These are phyloP conservation scores for Leuciscus idus DNA, from an alignment of 2,113 vertebrate species.

Conservation along the genomic window DNA sequence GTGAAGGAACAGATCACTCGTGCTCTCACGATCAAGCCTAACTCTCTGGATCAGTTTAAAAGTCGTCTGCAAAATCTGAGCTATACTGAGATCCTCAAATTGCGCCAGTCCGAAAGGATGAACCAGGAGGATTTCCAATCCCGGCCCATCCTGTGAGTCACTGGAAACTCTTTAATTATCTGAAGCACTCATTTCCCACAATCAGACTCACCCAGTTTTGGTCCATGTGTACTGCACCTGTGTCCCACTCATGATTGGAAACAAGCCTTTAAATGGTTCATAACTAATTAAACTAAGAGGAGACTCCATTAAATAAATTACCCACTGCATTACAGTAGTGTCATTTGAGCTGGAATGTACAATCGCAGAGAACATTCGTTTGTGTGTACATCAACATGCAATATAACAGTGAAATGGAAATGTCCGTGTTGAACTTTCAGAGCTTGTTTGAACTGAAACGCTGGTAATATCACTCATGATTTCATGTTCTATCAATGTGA, in stretches of 20 bases:
- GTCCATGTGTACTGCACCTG: constrained; percentile 48
- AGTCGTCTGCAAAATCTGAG: constrained; percentile 98
- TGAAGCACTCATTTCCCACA: not conserved
- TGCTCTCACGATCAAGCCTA: constrained; percentile 96
- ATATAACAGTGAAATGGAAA: constrained; percentile 26
- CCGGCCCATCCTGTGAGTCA: constrained; percentile 94
- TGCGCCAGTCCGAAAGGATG: constrained; percentile 99
- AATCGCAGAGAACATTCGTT: constrained; percentile 29
- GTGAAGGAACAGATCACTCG: constrained; percentile 99
- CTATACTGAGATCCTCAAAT: constrained; percentile 99
- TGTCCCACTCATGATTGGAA: constrained; percentile 48
- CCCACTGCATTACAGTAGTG: constrained; percentile 33
- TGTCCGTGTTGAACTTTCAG: constrained; percentile 25
- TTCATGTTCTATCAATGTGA: not conserved
- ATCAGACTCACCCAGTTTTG: not conserved
- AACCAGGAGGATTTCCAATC: constrained; percentile 99
- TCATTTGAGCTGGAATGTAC: constrained; percentile 34
- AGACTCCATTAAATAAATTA: constrained; percentile 59
- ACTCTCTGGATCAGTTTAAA: constrained; percentile 99
- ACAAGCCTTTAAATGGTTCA: constrained; percentile 59
- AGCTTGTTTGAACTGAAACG: constrained; percentile 22
- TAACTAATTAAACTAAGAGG: constrained; percentile 62
- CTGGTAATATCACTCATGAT: not conserved
- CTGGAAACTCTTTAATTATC: not conserved
- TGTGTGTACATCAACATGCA: not conserved